These are phyloP conservation scores for Carapus acus DNA, from an alignment of 2,797 vertebrate species.

Conservation along the genomic window DNA sequence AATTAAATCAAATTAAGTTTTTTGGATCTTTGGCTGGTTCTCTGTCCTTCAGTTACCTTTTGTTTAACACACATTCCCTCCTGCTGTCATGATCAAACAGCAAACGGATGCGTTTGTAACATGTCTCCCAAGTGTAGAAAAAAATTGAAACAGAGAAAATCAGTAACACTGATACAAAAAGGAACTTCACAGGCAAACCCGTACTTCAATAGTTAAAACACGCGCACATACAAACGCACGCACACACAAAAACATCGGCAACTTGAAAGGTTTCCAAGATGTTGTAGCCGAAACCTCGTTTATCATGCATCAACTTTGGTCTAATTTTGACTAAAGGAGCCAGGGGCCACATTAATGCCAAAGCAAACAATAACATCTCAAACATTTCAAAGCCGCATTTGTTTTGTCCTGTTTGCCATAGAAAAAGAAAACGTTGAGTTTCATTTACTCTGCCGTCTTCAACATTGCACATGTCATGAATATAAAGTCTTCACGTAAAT, in stretches of 20 bases:
- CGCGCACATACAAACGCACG: conserved; percentile 36
- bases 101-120: conserved; percentile 25
- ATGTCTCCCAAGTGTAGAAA: background rate
- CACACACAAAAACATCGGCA: conserved; percentile 25
- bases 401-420: conserved; percentile 8
- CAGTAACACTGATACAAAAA: conserved; percentile 29
- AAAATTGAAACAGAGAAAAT: background rate
- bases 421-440: conserved; percentile 25
- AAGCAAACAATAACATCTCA: conserved; percentile 3
- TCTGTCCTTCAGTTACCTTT: conserved; percentile 31
- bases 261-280: conserved; percentile 27
- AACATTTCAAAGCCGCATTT: conserved; percentile 29
- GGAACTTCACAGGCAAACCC: conserved; percentile 27
- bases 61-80: conserved; percentile 59
- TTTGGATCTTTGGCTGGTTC: conserved; percentile 10
- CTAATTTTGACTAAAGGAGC: background rate
- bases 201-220: conserved; percentile 50
- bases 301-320: background rate
- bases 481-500: conserved; percentile 41
- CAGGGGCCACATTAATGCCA: background rate
- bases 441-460: conserved; percentile 36
- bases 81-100: conserved; percentile 51
- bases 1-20: no score
- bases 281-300: background rate
- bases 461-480: conserved; percentile 43